Conservation (phyloP, 2,113 vertebrate species). For the Neolamprologus modestus region DNA sequence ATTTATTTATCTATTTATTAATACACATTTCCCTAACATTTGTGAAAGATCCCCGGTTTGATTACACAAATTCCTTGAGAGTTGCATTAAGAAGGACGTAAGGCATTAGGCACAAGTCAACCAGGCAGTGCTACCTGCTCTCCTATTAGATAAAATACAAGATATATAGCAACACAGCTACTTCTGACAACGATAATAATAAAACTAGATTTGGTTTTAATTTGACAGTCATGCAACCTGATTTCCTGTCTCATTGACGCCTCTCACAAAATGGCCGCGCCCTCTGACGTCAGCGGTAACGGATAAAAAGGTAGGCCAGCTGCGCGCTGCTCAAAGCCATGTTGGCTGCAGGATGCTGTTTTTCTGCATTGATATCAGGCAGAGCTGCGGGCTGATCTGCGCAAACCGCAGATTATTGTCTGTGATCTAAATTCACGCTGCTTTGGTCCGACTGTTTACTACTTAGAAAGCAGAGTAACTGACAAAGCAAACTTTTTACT, state of each 20-base stretch:
- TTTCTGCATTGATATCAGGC: neutral
- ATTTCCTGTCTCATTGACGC: constrained; percentile 4
- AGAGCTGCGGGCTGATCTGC: neutral
- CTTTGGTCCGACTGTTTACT: neutral
- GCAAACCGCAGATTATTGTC: neutral
- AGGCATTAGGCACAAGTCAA: neutral
- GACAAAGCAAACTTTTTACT: neutral
- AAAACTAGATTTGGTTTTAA: neutral
- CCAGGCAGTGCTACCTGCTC: neutral
- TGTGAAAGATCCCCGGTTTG: neutral
- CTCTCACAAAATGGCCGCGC: constrained; percentile 58
- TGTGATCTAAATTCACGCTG: neutral
- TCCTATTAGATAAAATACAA: rapidly evolving
- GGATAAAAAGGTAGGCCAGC: neutral
- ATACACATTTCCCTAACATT: neutral
- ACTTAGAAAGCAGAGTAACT: neutral
- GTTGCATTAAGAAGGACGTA: neutral
- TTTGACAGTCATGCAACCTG: neutral
- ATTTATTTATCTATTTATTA: too few species aligned
- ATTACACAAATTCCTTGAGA: neutral
- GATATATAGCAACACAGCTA: neutral
- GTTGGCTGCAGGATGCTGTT: neutral
- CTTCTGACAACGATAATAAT: neutral
- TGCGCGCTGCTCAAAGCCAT: neutral
- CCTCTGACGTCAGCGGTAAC: constrained; percentile 36